Conservation (phyloP, 2,797 vertebrate species). For the Naso thynnoides region DNA sequence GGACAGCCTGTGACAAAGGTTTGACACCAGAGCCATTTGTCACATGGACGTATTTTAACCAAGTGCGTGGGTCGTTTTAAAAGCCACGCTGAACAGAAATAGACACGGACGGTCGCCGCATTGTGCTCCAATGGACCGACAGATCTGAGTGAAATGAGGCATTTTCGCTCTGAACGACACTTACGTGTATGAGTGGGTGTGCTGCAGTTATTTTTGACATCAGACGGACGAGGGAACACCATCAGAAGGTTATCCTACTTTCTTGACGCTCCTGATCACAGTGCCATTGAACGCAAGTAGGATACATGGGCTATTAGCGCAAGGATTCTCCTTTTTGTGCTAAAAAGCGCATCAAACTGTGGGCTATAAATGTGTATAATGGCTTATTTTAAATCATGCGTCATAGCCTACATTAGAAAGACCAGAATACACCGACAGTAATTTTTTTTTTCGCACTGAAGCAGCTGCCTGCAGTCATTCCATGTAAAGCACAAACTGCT, state of each 20-base stretch:
- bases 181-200: slow-evolving; percentile 21
- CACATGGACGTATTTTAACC: slow-evolving; percentile 48
- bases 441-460: slow-evolving; percentile 90
- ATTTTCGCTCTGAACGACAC: slow-evolving; percentile 28
- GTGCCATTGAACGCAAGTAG: neutral
- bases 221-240: slow-evolving; percentile 22
- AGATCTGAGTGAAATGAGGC: neutral
- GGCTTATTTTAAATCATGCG: slow-evolving; percentile 67
- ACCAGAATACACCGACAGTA: slow-evolving; percentile 69
- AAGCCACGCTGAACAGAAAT: slow-evolving; percentile 23
- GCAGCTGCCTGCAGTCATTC: slow-evolving; percentile 64
- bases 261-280: neutral
- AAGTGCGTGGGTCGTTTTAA: slow-evolving; percentile 20
- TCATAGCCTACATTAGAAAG: slow-evolving; percentile 50
- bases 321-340: neutral
- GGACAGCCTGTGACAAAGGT: slow-evolving; percentile 60
- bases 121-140: neutral
- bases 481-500: neutral
- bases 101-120: slow-evolving; percentile 23
- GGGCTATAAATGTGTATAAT: slow-evolving; percentile 21
- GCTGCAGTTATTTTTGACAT: slow-evolving; percentile 74
- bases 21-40: slow-evolving; percentile 69
- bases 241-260: slow-evolving; percentile 50
- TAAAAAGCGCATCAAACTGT: slow-evolving; percentile 33
- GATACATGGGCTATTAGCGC: neutral